Base-by-base conservation (phyloP, 2,113 vertebrate species). In the Platanista minor region DNA sequence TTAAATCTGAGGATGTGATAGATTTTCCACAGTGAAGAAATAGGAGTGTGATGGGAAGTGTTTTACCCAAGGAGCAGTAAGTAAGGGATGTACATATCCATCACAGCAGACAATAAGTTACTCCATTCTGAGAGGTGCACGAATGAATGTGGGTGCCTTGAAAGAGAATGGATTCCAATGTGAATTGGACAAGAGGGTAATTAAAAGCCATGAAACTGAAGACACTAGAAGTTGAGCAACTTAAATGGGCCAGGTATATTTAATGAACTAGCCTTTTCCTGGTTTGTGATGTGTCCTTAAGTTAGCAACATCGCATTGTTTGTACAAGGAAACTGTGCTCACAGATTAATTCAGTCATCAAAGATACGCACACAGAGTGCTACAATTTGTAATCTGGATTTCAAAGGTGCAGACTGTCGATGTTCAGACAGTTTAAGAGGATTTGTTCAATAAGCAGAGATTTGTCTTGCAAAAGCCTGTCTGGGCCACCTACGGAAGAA, bases 381-480 rank as follows among this genome's bases (percentile, higher is more conserved):
- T 91, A 95, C 1, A 1, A 46, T 95, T 83, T 82, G 67, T 97
- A 97, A 98, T 95, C 94, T 96, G 97, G 95, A 89, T 97, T 96
- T 98, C 83, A 33, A 77, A 91, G 96, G 91, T 57, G 87, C 89
- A 97, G 98, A 96, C 86, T 97, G 97, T 95, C 94, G 91, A 83
- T 89, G 91, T 97, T 97, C 96, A 97, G 97, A 96, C 98, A 96
- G 96, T 95, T 90, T 97, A 98, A 98, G 98, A 98, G 97, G 97
- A 97, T 98, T 98, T 98, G 87, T 93, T 93, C 93, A 97, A 93
- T 98, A 97, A 98, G 98, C 74, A 96, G 94, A 95, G 95, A 98
- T 97, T 97, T 98, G 97, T 97, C 97, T 98, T 96, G 84, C 95
- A 97, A 95, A 96, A 89, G 93, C 62, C 95, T 95, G 95, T 98